Percentiles rank a stretch among this genome's conserved stretches.
Evolutionary conservation across 2,888 invertebrate genomes (phyloP).

Genomic region (Cosmia pyralina): DNA sequence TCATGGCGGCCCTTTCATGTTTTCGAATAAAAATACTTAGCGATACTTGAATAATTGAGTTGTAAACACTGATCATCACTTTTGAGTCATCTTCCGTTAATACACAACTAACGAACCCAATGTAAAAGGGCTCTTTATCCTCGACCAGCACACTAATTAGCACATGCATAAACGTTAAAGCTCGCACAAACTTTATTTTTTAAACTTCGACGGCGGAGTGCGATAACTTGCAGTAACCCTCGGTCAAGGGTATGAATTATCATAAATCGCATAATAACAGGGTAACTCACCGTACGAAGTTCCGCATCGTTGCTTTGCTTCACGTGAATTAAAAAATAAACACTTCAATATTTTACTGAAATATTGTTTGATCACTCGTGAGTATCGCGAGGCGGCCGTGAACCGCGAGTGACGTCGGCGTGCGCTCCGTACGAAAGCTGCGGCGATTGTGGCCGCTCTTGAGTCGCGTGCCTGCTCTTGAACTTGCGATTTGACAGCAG

Average conservation of each 20-base stretch:
- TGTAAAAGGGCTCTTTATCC: constrained; percentile 62
- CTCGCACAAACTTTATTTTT: constrained; percentile 62
- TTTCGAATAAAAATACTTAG: constrained; percentile 15
- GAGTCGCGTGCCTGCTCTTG: constrained; percentile 81
- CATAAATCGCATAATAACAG: constrained; percentile 66
- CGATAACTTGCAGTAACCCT: constrained; percentile 75
- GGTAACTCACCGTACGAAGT: constrained; percentile 82
- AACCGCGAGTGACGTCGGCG: constrained; percentile 72
- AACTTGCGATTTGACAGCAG: constrained; percentile 82
- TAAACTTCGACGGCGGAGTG: constrained; percentile 67
- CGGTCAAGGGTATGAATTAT: constrained; percentile 73
- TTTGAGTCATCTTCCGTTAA: constrained; percentile 44
- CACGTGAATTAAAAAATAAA: constrained; percentile 63
- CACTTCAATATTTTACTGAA: constrained; percentile 69
- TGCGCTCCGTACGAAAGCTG: constrained; percentile 79
- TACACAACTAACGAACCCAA: constrained; percentile 27
- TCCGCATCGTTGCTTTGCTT: constrained; percentile 80
- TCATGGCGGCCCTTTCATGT: not conserved
- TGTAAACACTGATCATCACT: constrained; percentile 44
- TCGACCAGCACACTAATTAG: constrained; percentile 62
- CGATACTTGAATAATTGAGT: constrained; percentile 24
- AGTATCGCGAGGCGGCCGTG: constrained; percentile 69
- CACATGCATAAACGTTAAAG: constrained; percentile 70
- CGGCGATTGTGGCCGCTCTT: constrained; percentile 78
- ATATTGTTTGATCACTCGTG: constrained; percentile 72